phyloP scores from a whole-genome alignment of 1,140 invertebrate species.

The Harpegnathos saltator region DNA sequence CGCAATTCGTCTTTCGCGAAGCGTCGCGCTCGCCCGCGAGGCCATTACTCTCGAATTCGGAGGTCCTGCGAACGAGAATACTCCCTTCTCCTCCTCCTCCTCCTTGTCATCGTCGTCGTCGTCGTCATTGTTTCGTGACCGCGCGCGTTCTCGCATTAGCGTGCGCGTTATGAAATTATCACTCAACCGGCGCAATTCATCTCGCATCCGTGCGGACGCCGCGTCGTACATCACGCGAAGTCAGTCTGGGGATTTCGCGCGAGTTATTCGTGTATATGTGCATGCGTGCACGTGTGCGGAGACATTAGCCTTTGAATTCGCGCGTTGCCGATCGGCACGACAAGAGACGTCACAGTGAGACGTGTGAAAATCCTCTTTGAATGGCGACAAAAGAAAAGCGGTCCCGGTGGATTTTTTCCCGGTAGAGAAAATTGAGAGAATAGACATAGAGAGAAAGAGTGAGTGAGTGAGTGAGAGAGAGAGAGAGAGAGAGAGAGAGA shows the following conservation, averaged over 20 bases:
- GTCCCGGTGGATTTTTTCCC: too few relatives aligned
- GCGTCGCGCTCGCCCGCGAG: too few relatives aligned
- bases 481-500: too few relatives aligned
- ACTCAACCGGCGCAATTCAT: constrained; percentile 35
- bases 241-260: background rate
- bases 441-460: too few relatives aligned
- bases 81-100: too few relatives aligned
- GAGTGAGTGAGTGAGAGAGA: too few relatives aligned
- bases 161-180: constrained; percentile 52
- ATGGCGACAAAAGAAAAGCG: too few relatives aligned
- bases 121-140: constrained; percentile 1
- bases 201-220: constrained; percentile 14
- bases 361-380: too few relatives aligned
- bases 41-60: constrained; percentile 60
- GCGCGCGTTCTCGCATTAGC: constrained; percentile 9
- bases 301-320: background rate
- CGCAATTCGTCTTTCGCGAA: constrained; percentile 66
- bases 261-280: background rate
- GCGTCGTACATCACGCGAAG: constrained; percentile 21
- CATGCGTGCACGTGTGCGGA: too few relatives aligned
- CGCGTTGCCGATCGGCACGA: background rate
- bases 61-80: constrained; percentile 50
- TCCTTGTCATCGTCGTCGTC: constrained; percentile 1
- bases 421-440: too few relatives aligned
- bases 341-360: too few relatives aligned